Conservation (phyloP, 2,888 invertebrate species). For the Dicranocentrus wangi region DNA sequence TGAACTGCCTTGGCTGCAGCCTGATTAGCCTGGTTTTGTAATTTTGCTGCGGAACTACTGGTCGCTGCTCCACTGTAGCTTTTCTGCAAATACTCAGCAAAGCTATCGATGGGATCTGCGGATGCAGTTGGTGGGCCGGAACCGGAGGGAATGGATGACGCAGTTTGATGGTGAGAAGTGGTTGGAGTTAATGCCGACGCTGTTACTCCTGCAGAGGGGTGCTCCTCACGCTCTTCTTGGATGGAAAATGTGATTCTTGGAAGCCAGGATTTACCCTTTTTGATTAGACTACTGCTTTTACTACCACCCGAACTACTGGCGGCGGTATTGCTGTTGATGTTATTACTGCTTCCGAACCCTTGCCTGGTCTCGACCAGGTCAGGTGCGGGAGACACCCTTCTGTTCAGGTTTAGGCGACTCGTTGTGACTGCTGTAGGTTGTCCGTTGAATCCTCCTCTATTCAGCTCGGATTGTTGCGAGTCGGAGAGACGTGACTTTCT, state of each 20-base stretch:
- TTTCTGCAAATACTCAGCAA: slow-evolving; percentile 42
- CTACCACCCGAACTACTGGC: slow-evolving; percentile 33
- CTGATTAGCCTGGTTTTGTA: slow-evolving; percentile 19
- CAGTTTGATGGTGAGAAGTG: background rate
- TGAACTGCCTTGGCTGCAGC: background rate
- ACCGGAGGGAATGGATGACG: slow-evolving; percentile 18
- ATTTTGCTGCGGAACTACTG: slow-evolving; percentile 38
- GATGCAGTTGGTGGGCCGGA: slow-evolving; percentile 44
- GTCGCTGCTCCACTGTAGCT: slow-evolving; percentile 47
- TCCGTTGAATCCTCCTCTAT: slow-evolving; percentile 35
- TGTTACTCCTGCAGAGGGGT: slow-evolving; percentile 44
- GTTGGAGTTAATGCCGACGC: background rate
- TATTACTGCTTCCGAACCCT: slow-evolving; percentile 62
- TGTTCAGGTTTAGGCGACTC: slow-evolving; percentile 64
- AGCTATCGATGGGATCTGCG: slow-evolving; percentile 34
- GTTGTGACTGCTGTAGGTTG: slow-evolving; percentile 56
- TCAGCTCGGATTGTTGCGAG: slow-evolving; percentile 10
- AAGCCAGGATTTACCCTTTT: slow-evolving; percentile 62
- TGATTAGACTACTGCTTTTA: slow-evolving; percentile 50
- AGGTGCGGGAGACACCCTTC: slow-evolving; percentile 60
- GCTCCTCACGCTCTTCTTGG: slow-evolving; percentile 59
- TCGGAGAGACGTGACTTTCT: no score
- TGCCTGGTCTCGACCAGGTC: slow-evolving; percentile 62
- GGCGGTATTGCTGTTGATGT: slow-evolving; percentile 44
- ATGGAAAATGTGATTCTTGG: slow-evolving; percentile 64